Evolutionary conservation across 2,113 vertebrate genomes (phyloP).

Genomic region (Nyctibius bracteatus): DNA sequence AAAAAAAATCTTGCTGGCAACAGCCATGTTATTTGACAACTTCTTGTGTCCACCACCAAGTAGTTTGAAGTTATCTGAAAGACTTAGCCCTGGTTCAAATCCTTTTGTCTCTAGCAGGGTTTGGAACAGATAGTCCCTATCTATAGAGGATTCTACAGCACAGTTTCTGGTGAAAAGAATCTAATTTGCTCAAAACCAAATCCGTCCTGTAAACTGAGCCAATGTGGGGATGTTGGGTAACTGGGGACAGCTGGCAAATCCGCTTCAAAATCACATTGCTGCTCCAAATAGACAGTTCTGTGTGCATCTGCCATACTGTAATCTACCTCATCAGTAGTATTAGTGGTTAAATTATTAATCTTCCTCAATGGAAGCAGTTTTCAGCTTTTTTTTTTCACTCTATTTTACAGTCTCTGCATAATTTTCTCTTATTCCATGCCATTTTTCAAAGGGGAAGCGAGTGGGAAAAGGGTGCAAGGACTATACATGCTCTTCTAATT

Average conservation of each 20-base stretch:
- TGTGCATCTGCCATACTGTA: background rate
- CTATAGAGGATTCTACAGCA: background rate
- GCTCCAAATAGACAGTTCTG: background rate
- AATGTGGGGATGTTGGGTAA: background rate
- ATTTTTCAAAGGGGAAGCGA: background rate
- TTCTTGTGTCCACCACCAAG: background rate
- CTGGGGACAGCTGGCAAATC: background rate
- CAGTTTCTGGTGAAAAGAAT: background rate
- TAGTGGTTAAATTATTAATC: background rate
- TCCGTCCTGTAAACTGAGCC: background rate
- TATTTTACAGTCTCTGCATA: background rate
- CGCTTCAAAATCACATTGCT: background rate
- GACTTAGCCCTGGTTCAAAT: background rate
- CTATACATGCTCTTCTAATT: background rate
- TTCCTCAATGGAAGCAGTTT: background rate
- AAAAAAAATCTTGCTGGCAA: background rate
- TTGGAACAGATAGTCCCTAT: background rate
- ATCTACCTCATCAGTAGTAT: background rate
- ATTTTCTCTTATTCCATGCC: background rate
- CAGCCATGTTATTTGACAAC: background rate
- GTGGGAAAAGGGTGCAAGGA: background rate
- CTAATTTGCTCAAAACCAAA: background rate
- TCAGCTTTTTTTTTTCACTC: fast-evolving
- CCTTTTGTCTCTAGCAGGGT: background rate
- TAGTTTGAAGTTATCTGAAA: background rate